A percentile compares a stretch with the other conserved stretches of the same genome.
Conservation (phyloP, 2,888 invertebrate species). For the Liopterus haemorrhoidalis region DNA sequence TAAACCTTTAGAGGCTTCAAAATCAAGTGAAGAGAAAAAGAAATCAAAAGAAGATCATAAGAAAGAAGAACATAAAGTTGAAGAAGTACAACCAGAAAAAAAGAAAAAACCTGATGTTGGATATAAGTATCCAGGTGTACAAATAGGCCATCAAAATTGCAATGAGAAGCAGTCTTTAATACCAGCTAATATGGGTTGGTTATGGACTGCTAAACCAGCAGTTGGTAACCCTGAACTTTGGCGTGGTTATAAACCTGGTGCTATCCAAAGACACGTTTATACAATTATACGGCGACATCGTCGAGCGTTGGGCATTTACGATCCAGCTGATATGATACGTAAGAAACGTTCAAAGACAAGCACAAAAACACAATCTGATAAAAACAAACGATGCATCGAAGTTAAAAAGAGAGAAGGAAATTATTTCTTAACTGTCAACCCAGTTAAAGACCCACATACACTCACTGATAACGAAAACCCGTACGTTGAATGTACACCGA, state of each 20-base stretch:
- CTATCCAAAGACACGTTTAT: constrained; percentile 48
- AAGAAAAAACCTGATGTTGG: background rate
- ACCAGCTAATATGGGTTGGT: constrained; percentile 62
- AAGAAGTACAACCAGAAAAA: background rate
- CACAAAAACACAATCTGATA: constrained; percentile 45
- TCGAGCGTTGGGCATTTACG: constrained; percentile 36
- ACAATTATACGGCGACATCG: constrained; percentile 34
- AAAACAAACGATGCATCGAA: constrained; percentile 29
- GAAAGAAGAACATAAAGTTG: background rate
- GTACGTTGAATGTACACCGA: constrained; percentile 14
- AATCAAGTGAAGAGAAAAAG: background rate
- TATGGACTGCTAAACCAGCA: constrained; percentile 50
- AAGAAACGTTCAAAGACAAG: constrained; percentile 42
- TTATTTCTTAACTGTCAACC: constrained; percentile 16
- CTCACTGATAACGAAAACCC: constrained; percentile 6
- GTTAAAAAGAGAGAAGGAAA: constrained; percentile 18
- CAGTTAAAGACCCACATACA: constrained; percentile 17
- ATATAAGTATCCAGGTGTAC: constrained; percentile 48
- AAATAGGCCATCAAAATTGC: constrained; percentile 54
- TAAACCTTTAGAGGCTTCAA: too few species aligned
- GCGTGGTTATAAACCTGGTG: constrained; percentile 48
- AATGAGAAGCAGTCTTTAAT: constrained; percentile 42
- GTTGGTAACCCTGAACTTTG: constrained; percentile 32
- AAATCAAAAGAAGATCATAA: constrained; percentile 4
- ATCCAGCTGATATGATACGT: constrained; percentile 46